Evolutionary conservation across 2,113 vertebrate species (phyloP).

Genomic region (Sminthopsis crassicaudata): DNA sequence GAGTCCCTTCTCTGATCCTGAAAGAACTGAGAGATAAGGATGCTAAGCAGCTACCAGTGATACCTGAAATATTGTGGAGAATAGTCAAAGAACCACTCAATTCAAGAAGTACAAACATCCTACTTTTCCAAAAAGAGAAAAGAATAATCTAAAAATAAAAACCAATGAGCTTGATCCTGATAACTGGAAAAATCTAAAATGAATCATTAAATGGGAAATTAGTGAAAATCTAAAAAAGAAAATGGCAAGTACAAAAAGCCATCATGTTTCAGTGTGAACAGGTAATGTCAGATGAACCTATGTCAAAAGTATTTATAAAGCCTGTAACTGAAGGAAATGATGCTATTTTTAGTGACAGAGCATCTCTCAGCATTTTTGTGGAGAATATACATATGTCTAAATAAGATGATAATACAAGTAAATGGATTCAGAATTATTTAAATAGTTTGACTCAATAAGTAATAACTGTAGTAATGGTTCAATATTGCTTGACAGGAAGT

Average conservation of each 20-base stretch:
- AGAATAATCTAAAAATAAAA: background rate
- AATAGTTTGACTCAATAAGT: background rate
- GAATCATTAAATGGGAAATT: background rate
- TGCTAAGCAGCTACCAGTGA: background rate
- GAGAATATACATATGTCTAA: background rate
- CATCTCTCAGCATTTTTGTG: background rate
- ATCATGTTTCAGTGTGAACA: background rate
- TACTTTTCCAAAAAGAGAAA: background rate
- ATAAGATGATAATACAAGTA: background rate
- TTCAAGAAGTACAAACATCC: background rate
- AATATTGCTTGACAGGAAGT: background rate
- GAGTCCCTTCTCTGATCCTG: background rate
- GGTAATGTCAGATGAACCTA: background rate
- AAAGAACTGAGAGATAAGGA: background rate
- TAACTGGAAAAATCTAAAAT: background rate
- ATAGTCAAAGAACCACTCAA: background rate
- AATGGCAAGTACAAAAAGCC: background rate
- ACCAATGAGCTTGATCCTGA: background rate
- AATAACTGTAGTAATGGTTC: background rate
- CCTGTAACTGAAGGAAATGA: background rate
- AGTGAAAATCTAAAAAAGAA: background rate
- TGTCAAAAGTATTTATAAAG: background rate
- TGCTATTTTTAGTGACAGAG: background rate
- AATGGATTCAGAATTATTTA: background rate
- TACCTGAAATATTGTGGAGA: background rate